phyloP scores from a whole-genome alignment of 2,113 vertebrate species.

The Hyaena hyaena region DNA sequence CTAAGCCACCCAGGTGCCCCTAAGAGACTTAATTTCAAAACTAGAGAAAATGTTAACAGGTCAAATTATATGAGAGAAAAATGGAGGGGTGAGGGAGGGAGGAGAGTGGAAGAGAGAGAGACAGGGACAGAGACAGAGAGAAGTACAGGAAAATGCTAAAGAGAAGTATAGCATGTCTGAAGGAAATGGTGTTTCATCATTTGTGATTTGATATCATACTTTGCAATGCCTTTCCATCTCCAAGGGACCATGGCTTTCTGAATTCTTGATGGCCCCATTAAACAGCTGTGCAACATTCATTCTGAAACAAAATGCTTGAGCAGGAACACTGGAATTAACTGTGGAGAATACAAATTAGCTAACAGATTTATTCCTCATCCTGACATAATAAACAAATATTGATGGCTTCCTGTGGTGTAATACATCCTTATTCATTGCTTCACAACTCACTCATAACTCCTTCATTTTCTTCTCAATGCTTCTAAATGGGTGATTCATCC shows the following conservation, averaged over 20 bases:
- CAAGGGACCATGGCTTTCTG: constrained; percentile 76
- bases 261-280: constrained; percentile 72
- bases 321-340: constrained; percentile 79
- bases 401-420: constrained; percentile 84
- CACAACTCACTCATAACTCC: constrained; percentile 79
- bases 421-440: constrained; percentile 84
- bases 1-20: too few relatives aligned
- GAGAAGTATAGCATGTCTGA: neutral
- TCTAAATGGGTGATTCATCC: constrained; percentile 84
- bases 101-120: too few relatives aligned
- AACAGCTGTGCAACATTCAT: constrained; percentile 76
- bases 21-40: neutral
- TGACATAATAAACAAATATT: constrained; percentile 87
- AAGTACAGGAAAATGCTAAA: neutral
- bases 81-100: neutral
- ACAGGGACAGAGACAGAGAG: too few relatives aligned
- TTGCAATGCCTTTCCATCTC: constrained; percentile 55
- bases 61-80: neutral
- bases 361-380: constrained; percentile 82
- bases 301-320: constrained; percentile 59
- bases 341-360: constrained; percentile 85
- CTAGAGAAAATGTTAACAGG: neutral
- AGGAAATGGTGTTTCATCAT: neutral
- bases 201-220: constrained; percentile 24
- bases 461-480: constrained; percentile 82